Base-by-base conservation (phyloP, 1,140 invertebrate species). In the Drosophila rufa region DNA sequence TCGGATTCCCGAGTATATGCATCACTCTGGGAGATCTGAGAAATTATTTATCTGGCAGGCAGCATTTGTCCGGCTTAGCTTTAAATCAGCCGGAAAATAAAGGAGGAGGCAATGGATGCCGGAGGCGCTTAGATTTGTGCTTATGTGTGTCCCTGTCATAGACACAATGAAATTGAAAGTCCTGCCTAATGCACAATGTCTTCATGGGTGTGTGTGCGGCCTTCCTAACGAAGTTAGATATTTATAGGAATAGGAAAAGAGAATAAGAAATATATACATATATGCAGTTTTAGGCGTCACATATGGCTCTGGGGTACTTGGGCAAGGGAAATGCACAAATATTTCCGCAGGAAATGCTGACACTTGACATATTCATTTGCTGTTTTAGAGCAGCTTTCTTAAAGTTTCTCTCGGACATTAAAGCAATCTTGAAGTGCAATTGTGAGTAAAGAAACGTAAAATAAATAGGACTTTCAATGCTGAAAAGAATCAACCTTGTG, bases 151-250 rank as follows among this genome's bases (percentile, higher is more conserved):
- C 36, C 58, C 59, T 59, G 64, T 43, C 55, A 46, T 38, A 47
- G 58, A 61, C 51, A 75, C 80, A 85, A 64, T 73, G 58, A 61
- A 82, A 86, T 65, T 82, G 78, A 78, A 74, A 77, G 47, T 79
- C 58, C 75, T 75, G 42, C 30, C 42, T 71, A 82, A 65, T 76
- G 65, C 65, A 70, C 27, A 67, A 19, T 45, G 60, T 48, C 25
- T 62, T n/a, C 27, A 19, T 17, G 62, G 36, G 15, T 42, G 33
- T 36, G 33, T 1, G 6, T 19, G 5, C 40, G 11, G 25, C 22
- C 38, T 59, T 59, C 2, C 45, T 43, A 50, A 73, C 69, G 38
- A 59, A 51, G 36, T 71, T 60, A 17, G 12, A 19, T 40, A 60
- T 43, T 60, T 60, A 46, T 43, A n/a, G 11, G 8, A 38, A n/a